Evolutionary conservation across 2,888 invertebrate genomes (phyloP).

Genomic region (Dermolepida albohirtum): DNA sequence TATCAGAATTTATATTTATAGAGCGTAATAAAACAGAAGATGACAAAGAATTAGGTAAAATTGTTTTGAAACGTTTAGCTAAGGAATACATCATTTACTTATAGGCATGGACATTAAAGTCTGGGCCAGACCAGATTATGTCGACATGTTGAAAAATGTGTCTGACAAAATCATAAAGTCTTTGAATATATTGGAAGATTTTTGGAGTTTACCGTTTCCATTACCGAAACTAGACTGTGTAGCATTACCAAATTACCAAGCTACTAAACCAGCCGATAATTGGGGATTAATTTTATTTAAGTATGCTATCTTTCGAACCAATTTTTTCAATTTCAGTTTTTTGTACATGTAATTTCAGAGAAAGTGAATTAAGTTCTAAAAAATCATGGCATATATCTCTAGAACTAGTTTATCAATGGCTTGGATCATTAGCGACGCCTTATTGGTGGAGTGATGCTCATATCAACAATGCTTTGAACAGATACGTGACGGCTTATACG

Average conservation of each 20-base stretch:
- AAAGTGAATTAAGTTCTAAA: constrained; percentile 76
- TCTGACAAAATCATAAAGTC: constrained; percentile 71
- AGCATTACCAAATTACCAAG: constrained; percentile 78
- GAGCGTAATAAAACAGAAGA: constrained; percentile 47
- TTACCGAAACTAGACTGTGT: constrained; percentile 78
- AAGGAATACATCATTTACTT: constrained; percentile 39
- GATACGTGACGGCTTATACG: constrained; percentile 79
- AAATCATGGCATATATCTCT: constrained; percentile 77
- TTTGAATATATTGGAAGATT: constrained; percentile 71
- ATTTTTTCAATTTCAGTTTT: neutral
- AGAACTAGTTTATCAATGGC: constrained; percentile 84
- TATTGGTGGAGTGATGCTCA: constrained; percentile 83
- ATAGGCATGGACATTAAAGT: constrained; percentile 68
- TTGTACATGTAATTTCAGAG: constrained; percentile 66
- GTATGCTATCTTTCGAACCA: constrained; percentile 64
- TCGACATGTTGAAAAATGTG: constrained; percentile 70
- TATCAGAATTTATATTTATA: constrained; percentile 71
- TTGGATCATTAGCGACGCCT: constrained; percentile 80
- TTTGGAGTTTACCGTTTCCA: constrained; percentile 76
- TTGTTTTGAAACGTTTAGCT: neutral
- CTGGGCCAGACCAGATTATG: constrained; percentile 74
- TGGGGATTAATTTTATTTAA: constrained; percentile 85
- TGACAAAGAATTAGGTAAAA: constrained; percentile 56
- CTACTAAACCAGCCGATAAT: constrained; percentile 79
- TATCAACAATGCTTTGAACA: constrained; percentile 80